Conservation (phyloP, 2,113 vertebrate genomes). For the Lynx canadensis region DNA sequence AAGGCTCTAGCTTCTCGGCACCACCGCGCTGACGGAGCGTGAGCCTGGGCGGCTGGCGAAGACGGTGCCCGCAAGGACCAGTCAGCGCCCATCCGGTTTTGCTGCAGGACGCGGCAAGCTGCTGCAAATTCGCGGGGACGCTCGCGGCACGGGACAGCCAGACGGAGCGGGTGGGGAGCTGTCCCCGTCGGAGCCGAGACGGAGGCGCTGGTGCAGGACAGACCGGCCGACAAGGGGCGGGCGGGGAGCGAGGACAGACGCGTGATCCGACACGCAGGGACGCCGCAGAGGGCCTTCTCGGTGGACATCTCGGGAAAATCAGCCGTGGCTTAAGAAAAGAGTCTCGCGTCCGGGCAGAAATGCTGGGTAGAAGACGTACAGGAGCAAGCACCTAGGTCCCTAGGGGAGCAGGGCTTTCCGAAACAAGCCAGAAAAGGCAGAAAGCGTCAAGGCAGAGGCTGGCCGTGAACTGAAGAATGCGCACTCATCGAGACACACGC, state of each 20-base stretch:
- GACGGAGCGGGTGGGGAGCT: not conserved
- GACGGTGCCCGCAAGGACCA: not conserved
- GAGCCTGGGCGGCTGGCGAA: not conserved
- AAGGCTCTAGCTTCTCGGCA: not conserved
- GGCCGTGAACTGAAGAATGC: not conserved
- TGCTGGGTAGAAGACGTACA: not conserved
- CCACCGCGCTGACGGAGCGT: accelerated
- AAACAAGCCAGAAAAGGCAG: not conserved
- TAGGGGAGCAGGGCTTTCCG: not conserved
- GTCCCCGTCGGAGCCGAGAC: not conserved
- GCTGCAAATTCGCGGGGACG: not conserved
- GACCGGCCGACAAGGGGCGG: not conserved
- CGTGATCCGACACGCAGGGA: accelerated
- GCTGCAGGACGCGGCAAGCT: not conserved
- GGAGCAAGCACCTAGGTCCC: not conserved
- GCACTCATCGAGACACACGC: not conserved
- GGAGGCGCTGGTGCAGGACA: no score
- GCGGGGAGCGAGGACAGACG: not conserved
- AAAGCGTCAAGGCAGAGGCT: not conserved
- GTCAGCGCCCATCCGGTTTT: not conserved
- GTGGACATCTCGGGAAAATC: not conserved
- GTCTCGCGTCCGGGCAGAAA: no score
- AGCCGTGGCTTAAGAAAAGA: not conserved
- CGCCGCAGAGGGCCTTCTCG: not conserved
- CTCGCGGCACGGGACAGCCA: not conserved